Evolutionary conservation across 2,113 vertebrate genomes (phyloP).

Genomic region (Gavialis gangeticus): DNA sequence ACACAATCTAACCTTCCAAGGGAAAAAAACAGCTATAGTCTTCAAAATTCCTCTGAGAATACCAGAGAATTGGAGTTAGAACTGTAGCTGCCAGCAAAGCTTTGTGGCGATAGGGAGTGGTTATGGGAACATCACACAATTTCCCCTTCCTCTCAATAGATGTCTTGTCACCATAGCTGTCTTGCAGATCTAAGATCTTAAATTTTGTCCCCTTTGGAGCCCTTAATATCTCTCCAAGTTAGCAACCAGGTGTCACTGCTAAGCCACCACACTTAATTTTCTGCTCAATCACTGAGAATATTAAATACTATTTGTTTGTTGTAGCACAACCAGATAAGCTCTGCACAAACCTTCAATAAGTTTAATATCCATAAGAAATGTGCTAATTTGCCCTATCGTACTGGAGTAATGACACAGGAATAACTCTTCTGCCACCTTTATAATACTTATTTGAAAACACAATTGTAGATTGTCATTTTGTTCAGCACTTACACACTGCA

Average conservation of each 20-base stretch:
- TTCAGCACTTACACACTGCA: too few relatives aligned
- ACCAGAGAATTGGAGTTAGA: accelerated
- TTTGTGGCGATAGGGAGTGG: too few relatives aligned
- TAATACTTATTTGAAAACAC: neutral
- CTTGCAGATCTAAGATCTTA: neutral
- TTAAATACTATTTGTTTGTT: accelerated
- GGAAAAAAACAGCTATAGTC: neutral
- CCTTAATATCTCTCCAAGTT: neutral
- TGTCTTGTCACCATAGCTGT: accelerated
- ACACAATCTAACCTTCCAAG: neutral
- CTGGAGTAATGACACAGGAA: neutral
- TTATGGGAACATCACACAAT: neutral
- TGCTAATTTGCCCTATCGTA: neutral
- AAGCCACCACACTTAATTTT: accelerated
- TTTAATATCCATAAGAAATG: neutral
- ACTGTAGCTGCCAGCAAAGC: accelerated
- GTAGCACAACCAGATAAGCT: neutral
- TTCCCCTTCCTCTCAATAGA: neutral
- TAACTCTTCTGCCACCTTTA: neutral
- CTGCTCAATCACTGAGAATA: accelerated
- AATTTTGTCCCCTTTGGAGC: neutral
- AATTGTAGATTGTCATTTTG: too few relatives aligned
- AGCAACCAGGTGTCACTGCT: neutral
- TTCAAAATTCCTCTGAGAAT: neutral
- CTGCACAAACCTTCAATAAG: neutral